Evolutionary conservation across 2,797 vertebrate species (phyloP), one percentile per base, ranked within the genome.

Genomic region (Gastrophryne carolinensis): DNA sequence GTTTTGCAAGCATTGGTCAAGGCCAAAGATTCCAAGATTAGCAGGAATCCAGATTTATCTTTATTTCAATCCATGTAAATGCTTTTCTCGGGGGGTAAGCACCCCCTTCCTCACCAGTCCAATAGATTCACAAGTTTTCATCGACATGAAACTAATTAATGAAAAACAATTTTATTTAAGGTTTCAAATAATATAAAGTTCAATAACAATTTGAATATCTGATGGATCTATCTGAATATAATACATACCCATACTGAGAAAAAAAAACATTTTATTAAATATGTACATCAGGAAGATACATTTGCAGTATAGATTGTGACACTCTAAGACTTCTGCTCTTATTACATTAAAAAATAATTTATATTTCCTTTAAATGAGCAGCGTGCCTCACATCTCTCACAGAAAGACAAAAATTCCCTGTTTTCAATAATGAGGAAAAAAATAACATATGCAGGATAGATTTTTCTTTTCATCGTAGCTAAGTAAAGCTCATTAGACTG

Each of bases 71-170:
- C n/a, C n/a, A n/a, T n/a, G n/a, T n/a, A n/a, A n/a, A n/a, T n/a
- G n/a, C n/a, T n/a, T n/a, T n/a, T n/a, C n/a, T n/a, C n/a, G n/a
- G n/a, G n/a, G n/a, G n/a, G n/a, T n/a, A n/a, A n/a, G n/a, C n/a
- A n/a, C n/a, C n/a, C n/a, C n/a, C n/a, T n/a, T n/a, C n/a, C n/a
- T n/a, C n/a, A n/a, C n/a, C n/a, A n/a, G n/a, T n/a, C n/a, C n/a
- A n/a, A n/a, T n/a, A n/a, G n/a, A n/a, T n/a, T n/a, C n/a, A n/a
- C n/a, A n/a, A n/a, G n/a, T n/a, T n/a, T n/a, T n/a, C n/a, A n/a
- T n/a, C n/a, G n/a, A n/a, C n/a, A n/a, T n/a, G n/a, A n/a, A n/a
- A 83, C 85, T 87, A 89, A 90, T 92, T 92, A 92, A 91, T 92
- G 89, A 81, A 88, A 90, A 86, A 86, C 90, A 87, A 84, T 88